phyloP scores from a whole-genome alignment of 1,140 invertebrate species.

The Eriosoma lanigerum region DNA sequence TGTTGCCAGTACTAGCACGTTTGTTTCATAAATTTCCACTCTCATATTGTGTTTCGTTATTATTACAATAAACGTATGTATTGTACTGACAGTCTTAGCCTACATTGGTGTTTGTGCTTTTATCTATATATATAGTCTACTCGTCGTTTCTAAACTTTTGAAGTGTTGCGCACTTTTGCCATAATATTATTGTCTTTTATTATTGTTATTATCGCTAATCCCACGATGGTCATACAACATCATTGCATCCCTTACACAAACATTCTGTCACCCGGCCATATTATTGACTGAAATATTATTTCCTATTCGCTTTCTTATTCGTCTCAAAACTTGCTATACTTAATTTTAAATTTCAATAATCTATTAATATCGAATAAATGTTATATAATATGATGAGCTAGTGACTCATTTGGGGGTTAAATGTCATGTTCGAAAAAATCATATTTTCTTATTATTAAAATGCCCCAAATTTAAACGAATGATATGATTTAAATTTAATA shows the following conservation, averaged over 20 bases:
- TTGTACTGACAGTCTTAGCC: neutral
- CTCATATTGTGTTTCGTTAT: slow-evolving; percentile 7
- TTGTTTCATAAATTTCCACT: neutral
- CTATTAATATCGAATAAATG: too few relatives aligned
- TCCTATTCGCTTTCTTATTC: neutral
- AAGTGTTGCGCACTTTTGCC: neutral
- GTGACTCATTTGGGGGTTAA: too few relatives aligned
- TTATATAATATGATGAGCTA: too few relatives aligned
- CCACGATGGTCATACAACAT: slow-evolving; percentile 14
- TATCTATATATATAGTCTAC: neutral
- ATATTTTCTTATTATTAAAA: too few relatives aligned
- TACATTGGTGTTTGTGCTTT: slow-evolving; percentile 2
- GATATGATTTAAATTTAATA: too few relatives aligned
- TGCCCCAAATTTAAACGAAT: too few relatives aligned
- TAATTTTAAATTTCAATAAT: neutral
- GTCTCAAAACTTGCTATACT: neutral
- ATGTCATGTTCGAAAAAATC: too few relatives aligned
- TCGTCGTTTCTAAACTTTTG: neutral
- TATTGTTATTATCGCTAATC: slow-evolving; percentile 16
- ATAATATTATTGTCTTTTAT: slow-evolving; percentile 25
- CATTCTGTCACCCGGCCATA: neutral
- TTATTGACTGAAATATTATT: slow-evolving; percentile 21
- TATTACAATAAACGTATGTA: neutral
- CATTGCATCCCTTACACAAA: neutral
- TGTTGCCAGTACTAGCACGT: neutral